A percentile compares a stretch with the other conserved stretches of the same genome.
Conservation (phyloP, 1,140 invertebrate species). For the Saccostrea echinata region DNA sequence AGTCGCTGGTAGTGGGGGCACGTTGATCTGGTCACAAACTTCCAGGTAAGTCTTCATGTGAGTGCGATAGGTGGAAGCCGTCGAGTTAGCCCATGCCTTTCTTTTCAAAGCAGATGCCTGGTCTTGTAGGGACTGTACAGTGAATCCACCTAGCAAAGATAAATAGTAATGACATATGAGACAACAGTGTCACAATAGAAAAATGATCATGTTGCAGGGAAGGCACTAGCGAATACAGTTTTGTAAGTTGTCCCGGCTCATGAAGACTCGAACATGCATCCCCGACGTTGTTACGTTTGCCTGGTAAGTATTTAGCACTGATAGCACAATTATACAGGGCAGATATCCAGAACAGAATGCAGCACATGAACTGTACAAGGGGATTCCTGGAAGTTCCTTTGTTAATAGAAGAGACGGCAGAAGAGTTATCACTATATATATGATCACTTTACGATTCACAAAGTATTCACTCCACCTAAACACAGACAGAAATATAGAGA, state of each 20-base stretch:
- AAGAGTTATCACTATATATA: neutral
- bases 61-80: slow-evolving; percentile 31
- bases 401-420: neutral
- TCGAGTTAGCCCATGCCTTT: slow-evolving; percentile 41
- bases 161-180: slow-evolving; percentile 54
- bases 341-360: slow-evolving; percentile 48
- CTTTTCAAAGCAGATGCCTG: slow-evolving; percentile 8
- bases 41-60: slow-evolving; percentile 33
- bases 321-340: slow-evolving; percentile 48
- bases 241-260: neutral
- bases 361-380: slow-evolving; percentile 5
- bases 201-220: slow-evolving; percentile 8
- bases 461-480: too few relatives aligned
- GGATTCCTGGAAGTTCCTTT: slow-evolving; percentile 41
- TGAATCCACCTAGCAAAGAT: slow-evolving; percentile 39
- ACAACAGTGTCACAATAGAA: neutral
- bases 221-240: slow-evolving; percentile 45
- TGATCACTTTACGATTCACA: neutral
- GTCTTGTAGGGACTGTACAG: neutral
- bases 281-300: slow-evolving; percentile 22
- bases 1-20: slow-evolving; percentile 16
- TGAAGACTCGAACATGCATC: slow-evolving; percentile 45
- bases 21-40: slow-evolving; percentile 27
- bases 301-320: slow-evolving; percentile 34
- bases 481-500: too few relatives aligned